Evolutionary conservation across 2,113 vertebrate genomes (phyloP).

Genomic region (human (Homo sapiens)): DNA sequence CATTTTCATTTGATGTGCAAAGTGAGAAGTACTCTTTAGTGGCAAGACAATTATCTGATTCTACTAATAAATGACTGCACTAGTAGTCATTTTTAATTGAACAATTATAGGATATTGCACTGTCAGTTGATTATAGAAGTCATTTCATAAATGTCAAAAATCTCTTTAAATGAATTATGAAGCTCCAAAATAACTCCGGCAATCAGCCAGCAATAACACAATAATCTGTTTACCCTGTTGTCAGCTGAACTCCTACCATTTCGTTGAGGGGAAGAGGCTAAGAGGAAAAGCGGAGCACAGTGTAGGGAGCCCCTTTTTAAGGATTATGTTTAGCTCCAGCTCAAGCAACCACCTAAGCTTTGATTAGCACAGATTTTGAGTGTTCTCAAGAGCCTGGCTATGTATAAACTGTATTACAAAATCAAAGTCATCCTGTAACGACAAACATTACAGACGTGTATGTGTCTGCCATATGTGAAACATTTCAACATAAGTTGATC

Average conservation of each 20-base stretch:
- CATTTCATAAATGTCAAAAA: constrained; percentile 96
- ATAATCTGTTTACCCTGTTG: constrained; percentile 90
- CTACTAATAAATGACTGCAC: constrained; percentile 94
- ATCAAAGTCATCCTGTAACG: constrained; percentile 58
- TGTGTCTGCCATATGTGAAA: background rate
- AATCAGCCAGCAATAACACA: constrained; percentile 91
- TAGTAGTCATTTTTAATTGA: constrained; percentile 96
- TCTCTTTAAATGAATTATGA: constrained; percentile 96
- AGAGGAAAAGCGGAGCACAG: background rate
- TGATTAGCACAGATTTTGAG: constrained; percentile 80
- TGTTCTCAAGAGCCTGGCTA: constrained; percentile 75
- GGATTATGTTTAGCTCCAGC: constrained; percentile 68
- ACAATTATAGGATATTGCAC: constrained; percentile 95
- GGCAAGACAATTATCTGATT: constrained; percentile 93
- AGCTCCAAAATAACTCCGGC: constrained; percentile 90
- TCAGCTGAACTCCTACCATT: constrained; percentile 84
- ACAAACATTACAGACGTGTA: background rate
- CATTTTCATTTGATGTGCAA: constrained; percentile 88
- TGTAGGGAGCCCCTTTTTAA: constrained; percentile 64
- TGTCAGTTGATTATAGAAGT: constrained; percentile 90
- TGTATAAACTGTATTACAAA: constrained; percentile 71
- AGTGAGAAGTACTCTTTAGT: constrained; percentile 93
- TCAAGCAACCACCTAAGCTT: constrained; percentile 52
- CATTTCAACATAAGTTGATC: background rate
- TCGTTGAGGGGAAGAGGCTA: constrained; percentile 57